Conservation (phyloP, 2,113 vertebrate species). For the Potamarius usumacintae region DNA sequence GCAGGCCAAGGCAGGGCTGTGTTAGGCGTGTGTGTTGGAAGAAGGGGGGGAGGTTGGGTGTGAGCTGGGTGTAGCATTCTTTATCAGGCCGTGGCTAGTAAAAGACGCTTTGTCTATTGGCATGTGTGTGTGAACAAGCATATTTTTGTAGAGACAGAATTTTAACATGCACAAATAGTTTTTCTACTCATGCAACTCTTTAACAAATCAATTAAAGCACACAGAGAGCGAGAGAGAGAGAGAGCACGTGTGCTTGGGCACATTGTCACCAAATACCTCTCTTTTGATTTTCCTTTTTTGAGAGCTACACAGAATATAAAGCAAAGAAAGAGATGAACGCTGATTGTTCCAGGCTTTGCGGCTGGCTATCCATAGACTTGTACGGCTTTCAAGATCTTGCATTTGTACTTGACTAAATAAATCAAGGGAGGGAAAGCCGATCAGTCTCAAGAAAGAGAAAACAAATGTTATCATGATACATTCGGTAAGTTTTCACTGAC, state of each 20-base stretch:
- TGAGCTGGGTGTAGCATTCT: slow-evolving; percentile 39
- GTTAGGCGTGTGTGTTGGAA: slow-evolving; percentile 15
- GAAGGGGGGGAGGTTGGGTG: slow-evolving; percentile 9
- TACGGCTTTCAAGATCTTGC: not conserved
- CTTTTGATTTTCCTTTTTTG: slow-evolving; percentile 10
- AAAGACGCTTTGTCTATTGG: not conserved
- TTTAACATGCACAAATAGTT: not conserved
- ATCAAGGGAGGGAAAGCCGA: not conserved
- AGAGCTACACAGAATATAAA: not conserved
- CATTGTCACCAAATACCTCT: slow-evolving; percentile 4
- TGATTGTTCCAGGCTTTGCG: not conserved
- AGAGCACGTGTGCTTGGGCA: not conserved
- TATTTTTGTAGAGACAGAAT: slow-evolving; percentile 1
- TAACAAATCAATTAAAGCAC: slow-evolving; percentile 5
- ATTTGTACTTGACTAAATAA: not conserved
- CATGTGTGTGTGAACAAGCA: not conserved
- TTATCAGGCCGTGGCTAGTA: slow-evolving; percentile 44
- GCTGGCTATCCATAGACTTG: not conserved
- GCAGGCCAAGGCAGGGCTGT: slow-evolving; percentile 42
- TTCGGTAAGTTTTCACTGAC: not conserved
- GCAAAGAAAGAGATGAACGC: not conserved
- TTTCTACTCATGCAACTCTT: not conserved
- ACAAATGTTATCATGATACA: not conserved
- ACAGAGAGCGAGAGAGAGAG: not conserved
- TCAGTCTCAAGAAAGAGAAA: not conserved